Evolutionary conservation across 1,140 invertebrate genomes (phyloP).

Genomic region (Grapholita molesta): DNA sequence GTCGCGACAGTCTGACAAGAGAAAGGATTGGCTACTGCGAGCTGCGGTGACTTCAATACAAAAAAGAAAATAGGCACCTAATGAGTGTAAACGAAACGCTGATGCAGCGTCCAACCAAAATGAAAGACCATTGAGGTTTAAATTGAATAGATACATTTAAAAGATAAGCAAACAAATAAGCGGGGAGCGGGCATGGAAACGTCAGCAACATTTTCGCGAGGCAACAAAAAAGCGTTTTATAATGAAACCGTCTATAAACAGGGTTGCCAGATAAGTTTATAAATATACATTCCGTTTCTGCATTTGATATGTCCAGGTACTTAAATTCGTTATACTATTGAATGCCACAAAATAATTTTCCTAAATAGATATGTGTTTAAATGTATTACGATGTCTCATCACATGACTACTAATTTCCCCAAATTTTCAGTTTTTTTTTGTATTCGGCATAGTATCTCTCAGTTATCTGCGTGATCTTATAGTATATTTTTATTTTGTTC

Average conservation of each 20-base stretch:
- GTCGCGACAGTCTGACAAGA: too few species aligned
- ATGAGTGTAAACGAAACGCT: slow-evolving; percentile 2
- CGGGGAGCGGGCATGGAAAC: slow-evolving; percentile 4
- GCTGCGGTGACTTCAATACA: neutral
- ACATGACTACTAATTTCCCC: too few species aligned
- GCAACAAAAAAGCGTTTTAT: slow-evolving; percentile 6
- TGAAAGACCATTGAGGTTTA: neutral
- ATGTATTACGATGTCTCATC: too few species aligned
- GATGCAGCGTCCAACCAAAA: neutral
- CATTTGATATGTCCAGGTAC: neutral
- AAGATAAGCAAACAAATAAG: slow-evolving; percentile 18
- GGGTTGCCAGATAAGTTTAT: neutral
- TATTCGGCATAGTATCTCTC: too few species aligned
- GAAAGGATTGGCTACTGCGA: neutral
- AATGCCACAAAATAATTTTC: too few species aligned
- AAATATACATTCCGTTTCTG: too few species aligned
- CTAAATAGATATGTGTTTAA: too few species aligned
- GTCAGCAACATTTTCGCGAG: slow-evolving; percentile 7
- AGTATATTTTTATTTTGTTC: too few species aligned
- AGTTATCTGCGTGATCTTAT: too few species aligned
- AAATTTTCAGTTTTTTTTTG: too few species aligned
- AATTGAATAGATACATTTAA: slow-evolving; percentile 17
- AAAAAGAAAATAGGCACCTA: slow-evolving; percentile 1
- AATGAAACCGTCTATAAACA: slow-evolving; percentile 3
- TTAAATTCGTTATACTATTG: too few species aligned